These are phyloP conservation scores for Trichosurus vulpecula DNA, from an alignment of 2,797 vertebrate genomes.

Conservation along the genomic window DNA sequence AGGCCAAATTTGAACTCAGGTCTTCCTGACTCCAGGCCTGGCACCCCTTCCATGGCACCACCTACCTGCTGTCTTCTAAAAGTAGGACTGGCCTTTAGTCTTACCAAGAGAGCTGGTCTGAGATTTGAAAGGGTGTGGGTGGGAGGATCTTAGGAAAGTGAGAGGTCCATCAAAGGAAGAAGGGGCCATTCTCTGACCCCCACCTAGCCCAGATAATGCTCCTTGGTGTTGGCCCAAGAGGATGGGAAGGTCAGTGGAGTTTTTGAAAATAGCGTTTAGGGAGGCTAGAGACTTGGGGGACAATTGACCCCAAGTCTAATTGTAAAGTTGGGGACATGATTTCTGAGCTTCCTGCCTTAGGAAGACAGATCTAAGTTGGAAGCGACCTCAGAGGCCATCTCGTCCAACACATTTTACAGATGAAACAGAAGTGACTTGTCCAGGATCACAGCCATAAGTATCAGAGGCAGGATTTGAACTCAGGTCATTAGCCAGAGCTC, in stretches of 20 bases:
- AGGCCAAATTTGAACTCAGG: not conserved
- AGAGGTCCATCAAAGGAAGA: not conserved
- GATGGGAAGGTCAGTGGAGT: not conserved
- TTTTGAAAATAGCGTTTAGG: not conserved
- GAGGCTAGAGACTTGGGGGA: not conserved
- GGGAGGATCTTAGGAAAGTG: not conserved
- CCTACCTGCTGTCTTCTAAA: not conserved
- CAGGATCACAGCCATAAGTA: too few species aligned
- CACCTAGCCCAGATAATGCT: not conserved
- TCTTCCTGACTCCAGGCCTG: not conserved
- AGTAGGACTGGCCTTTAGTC: not conserved
- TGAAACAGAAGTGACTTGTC: too few species aligned
- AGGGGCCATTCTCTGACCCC: not conserved
- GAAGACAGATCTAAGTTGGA: not conserved
- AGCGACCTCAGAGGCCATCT: too few species aligned
- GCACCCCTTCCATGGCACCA: rapidly evolving
- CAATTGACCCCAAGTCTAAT: not conserved
- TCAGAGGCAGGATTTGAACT: too few species aligned
- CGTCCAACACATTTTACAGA: too few species aligned
- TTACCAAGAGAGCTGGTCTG: not conserved
- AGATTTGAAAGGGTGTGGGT: not conserved
- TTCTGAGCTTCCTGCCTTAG: not conserved
- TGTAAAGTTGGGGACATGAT: not conserved
- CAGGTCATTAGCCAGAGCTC: too few species aligned
- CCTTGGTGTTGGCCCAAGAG: not conserved